phyloP scores from a whole-genome alignment of 2,797 vertebrate species.

The Scolopax bukidnonensis region DNA sequence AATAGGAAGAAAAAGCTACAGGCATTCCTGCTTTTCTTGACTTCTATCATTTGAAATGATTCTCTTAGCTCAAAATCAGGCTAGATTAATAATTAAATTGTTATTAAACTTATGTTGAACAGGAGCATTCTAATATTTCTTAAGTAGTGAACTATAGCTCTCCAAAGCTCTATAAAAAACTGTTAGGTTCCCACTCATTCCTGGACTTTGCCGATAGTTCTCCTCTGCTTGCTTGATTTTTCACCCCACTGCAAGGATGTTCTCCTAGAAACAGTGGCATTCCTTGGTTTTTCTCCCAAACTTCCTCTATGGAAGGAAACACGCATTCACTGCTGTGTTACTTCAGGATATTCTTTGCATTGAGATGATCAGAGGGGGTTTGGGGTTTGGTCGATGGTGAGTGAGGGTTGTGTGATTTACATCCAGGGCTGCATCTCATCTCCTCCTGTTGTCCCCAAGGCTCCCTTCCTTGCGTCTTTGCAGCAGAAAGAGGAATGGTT shows the following conservation, averaged over 20 bases:
- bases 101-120: neutral
- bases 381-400: neutral
- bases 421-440: neutral
- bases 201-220: neutral
- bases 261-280: rapidly evolving
- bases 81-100: conserved; percentile 41
- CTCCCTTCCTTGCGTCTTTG: neutral
- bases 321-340: rapidly evolving
- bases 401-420: rapidly evolving
- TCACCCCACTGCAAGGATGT: neutral
- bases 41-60: neutral
- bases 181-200: neutral
- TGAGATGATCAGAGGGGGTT: neutral
- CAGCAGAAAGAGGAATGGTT: neutral
- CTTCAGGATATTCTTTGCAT: rapidly evolving
- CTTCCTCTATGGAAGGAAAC: neutral
- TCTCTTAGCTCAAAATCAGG: neutral
- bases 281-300: neutral
- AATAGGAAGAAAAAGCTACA: neutral
- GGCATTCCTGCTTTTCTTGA: neutral
- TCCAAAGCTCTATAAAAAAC: neutral
- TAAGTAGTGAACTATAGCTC: neutral
- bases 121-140: neutral
- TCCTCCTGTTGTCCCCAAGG: neutral
- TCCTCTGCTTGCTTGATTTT: neutral